These are phyloP conservation scores for Resseliella maxima DNA, from an alignment of 2,888 invertebrate species.

Conservation along the genomic window DNA sequence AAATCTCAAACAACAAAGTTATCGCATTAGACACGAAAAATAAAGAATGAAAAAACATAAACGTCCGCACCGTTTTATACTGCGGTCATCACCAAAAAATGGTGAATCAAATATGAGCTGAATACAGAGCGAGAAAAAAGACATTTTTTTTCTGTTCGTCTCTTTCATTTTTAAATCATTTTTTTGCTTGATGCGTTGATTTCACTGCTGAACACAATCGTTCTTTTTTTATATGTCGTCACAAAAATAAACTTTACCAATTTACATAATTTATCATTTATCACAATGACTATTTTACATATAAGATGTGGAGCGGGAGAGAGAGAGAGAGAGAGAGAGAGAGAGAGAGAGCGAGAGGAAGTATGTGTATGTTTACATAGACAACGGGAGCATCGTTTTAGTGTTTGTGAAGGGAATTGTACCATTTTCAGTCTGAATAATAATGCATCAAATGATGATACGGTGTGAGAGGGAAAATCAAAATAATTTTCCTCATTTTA, in stretches of 20 bases:
- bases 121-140: neutral
- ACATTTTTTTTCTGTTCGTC: neutral
- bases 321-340: too few species aligned
- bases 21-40: slow-evolving; percentile 8
- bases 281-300: slow-evolving; percentile 43
- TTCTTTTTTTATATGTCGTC: slow-evolving; percentile 2
- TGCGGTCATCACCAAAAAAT: slow-evolving; percentile 33
- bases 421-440: neutral
- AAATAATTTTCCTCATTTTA: neutral
- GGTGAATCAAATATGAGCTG: neutral
- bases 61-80: neutral
- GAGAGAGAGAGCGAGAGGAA: too few species aligned
- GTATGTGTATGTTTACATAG: too few species aligned
- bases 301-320: neutral
- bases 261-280: slow-evolving; percentile 55
- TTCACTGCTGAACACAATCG: neutral
- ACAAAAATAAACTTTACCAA: slow-evolving; percentile 53
- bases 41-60: slow-evolving; percentile 14
- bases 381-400: neutral
- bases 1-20: slow-evolving; percentile 44
- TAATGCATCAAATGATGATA: too few species aligned
- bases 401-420: neutral
- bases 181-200: neutral
- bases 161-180: neutral
- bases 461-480: neutral